Conservation (phyloP, 2,888 invertebrate species). For the Campoplex capitator region DNA sequence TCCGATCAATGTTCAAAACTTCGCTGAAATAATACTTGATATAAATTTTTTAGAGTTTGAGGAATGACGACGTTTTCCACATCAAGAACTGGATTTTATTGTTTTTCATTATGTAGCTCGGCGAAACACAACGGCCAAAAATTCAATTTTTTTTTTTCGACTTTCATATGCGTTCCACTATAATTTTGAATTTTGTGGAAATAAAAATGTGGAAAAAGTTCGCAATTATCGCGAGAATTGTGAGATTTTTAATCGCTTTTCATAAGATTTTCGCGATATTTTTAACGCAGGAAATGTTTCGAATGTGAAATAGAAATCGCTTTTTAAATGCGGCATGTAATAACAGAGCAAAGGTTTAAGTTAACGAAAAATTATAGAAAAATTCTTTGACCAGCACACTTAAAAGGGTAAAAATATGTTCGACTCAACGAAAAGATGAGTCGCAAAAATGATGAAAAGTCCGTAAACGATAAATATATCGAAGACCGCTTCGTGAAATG, state of each 20-base stretch:
- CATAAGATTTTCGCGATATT: neutral
- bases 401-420: neutral
- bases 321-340: neutral
- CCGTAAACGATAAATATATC: neutral
- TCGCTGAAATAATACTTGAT: too few relatives aligned
- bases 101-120: too few relatives aligned
- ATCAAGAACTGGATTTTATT: too few relatives aligned
- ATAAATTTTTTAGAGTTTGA: neutral
- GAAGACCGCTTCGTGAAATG: neutral
- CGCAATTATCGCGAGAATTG: neutral
- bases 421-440: too few relatives aligned
- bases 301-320: neutral
- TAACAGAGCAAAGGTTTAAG: neutral
- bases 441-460: too few relatives aligned
- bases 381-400: neutral
- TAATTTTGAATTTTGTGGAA: neutral
- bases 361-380: neutral
- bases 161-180: neutral
- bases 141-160: too few relatives aligned
- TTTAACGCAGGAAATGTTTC: neutral
- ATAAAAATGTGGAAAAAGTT: neutral
- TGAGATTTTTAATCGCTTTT: neutral
- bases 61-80: neutral
- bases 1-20: too few relatives aligned
- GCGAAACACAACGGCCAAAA: too few relatives aligned